These are phyloP conservation scores for Apis florea DNA, from an alignment of 1,140 invertebrate genomes.

Conservation along the genomic window DNA sequence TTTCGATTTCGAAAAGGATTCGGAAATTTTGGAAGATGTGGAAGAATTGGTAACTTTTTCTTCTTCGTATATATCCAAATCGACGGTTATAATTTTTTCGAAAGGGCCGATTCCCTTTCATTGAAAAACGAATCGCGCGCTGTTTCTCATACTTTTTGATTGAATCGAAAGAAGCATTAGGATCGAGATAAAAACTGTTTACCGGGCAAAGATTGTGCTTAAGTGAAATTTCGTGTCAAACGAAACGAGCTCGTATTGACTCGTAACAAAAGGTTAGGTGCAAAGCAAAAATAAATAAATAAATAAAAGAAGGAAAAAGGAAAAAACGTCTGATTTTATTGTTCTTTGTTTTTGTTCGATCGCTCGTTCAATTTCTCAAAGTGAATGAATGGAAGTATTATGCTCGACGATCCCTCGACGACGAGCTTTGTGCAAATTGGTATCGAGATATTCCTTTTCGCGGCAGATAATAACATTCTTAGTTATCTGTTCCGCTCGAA, in stretches of 20 bases:
- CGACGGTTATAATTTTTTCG: neutral
- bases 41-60: neutral
- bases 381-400: slow-evolving; percentile 43
- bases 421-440: slow-evolving; percentile 31
- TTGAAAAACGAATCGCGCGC: neutral
- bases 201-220: slow-evolving; percentile 2
- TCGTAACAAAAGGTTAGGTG: slow-evolving; percentile 27
- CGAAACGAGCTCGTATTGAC: slow-evolving; percentile 12
- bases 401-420: neutral
- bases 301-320: no score
- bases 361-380: slow-evolving; percentile 46
- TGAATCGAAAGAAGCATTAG: slow-evolving; percentile 19
- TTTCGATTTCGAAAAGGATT: no score
- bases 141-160: neutral
- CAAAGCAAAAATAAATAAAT: neutral
- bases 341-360: slow-evolving; percentile 21
- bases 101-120: neutral
- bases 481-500: slow-evolving; percentile 41
- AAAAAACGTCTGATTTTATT: slow-evolving; percentile 27
- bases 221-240: slow-evolving; percentile 44
- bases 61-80: no score
- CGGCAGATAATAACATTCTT: slow-evolving; percentile 51
- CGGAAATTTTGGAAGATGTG: no score
- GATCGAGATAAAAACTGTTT: slow-evolving; percentile 5
- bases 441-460: slow-evolving; percentile 50